Conservation (phyloP, 1,140 invertebrate genomes). For the Drosophila athabasca region DNA sequence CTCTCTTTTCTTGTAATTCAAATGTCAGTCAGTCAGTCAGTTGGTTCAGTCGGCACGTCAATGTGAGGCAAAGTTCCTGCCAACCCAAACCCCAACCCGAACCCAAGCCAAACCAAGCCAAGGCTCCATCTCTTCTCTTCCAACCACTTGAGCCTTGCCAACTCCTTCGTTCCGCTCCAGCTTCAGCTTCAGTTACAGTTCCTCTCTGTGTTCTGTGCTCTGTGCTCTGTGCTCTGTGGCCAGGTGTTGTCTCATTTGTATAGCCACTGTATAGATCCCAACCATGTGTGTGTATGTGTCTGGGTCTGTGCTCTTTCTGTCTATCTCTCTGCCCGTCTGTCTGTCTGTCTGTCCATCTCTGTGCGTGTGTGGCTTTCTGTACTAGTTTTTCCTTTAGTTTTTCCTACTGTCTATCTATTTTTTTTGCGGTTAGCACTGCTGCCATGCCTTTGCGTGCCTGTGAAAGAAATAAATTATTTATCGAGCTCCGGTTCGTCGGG, state of each 20-base stretch:
- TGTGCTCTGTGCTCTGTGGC: conserved; percentile 20
- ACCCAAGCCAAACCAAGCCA: too few species aligned
- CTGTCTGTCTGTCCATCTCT: too few species aligned
- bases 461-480: conserved; percentile 58
- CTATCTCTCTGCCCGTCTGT: too few species aligned
- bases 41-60: conserved; percentile 55
- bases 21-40: conserved; percentile 62
- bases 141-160: conserved; percentile 44
- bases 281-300: too few species aligned
- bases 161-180: conserved; percentile 9
- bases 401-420: conserved; percentile 15
- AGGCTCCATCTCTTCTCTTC: conserved; percentile 7
- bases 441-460: conserved; percentile 38
- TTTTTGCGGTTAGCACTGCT: conserved; percentile 41
- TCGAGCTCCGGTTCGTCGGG: conserved; percentile 41
- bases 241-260: conserved; percentile 70
- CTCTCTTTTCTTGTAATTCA: conserved; percentile 66
- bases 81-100: conserved; percentile 17
- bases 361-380: conserved; percentile 5
- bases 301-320: too few species aligned
- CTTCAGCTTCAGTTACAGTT: conserved; percentile 13
- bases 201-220: conserved; percentile 12
- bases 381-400: conserved; percentile 29
- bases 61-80: conserved; percentile 64
- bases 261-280: not conserved